Evolutionary conservation across 37 sponge, comb jelly and placozoan species (phyloP).

Genomic region (Theonella swinhoei): DNA sequence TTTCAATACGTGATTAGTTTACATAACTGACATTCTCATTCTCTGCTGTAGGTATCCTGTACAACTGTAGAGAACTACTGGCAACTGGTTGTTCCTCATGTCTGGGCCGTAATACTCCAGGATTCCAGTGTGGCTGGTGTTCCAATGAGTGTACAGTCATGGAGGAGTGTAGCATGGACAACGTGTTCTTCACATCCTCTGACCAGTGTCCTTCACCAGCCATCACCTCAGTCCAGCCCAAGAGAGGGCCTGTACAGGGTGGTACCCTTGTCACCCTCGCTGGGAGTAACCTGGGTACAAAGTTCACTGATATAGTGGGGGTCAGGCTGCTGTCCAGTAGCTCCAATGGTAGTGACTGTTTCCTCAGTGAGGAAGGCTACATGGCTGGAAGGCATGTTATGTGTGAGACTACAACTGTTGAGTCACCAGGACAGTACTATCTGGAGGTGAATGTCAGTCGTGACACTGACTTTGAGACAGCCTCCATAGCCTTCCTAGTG

Average conservation of each 20-base stretch:
- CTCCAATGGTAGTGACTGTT: slow-evolving; percentile 28
- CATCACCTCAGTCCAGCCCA: slow-evolving; percentile 51
- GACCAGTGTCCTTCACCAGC: slow-evolving; percentile 46
- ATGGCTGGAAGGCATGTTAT: slow-evolving; percentile 30
- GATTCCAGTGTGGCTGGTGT: slow-evolving; percentile 69
- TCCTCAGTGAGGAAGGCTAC: slow-evolving; percentile 13
- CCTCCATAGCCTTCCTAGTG: not conserved
- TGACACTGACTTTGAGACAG: not conserved
- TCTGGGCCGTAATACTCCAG: slow-evolving; percentile 29
- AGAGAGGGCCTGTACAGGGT: slow-evolving; percentile 61
- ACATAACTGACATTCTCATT: not conserved
- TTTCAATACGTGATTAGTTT: no score
- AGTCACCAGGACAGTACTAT: not conserved
- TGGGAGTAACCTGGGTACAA: slow-evolving; percentile 74
- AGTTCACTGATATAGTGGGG: slow-evolving; percentile 25
- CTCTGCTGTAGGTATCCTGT: slow-evolving; percentile 48
- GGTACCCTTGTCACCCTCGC: slow-evolving; percentile 64
- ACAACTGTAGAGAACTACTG: slow-evolving; percentile 30
- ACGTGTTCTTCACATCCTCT: not conserved
- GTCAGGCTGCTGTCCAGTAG: no score
- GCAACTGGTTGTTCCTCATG: slow-evolving; percentile 49
- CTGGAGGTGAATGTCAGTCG: not conserved
- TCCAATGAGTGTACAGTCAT: not conserved
- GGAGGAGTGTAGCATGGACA: slow-evolving; percentile 31
- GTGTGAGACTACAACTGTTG: slow-evolving; percentile 24